These are phyloP conservation scores for Stegodyphus mimosarum DNA, from an alignment of 1,140 invertebrate genomes.

Conservation along the genomic window DNA sequence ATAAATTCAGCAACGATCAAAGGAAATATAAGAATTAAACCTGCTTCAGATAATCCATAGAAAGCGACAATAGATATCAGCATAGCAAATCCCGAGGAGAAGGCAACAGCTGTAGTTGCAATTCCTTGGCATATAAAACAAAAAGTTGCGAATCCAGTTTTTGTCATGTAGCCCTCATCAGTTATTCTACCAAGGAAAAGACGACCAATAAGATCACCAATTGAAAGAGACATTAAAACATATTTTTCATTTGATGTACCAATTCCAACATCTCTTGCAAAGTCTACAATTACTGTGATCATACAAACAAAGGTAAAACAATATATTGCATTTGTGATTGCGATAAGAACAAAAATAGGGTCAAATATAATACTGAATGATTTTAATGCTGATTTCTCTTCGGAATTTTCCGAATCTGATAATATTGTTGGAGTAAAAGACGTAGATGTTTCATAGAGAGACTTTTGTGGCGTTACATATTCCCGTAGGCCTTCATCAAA, in stretches of 20 bases:
- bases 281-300: conserved; percentile 37
- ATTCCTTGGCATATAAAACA: conserved; percentile 52
- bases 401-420: background rate
- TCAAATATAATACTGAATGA: conserved; percentile 23
- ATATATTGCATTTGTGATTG: conserved; percentile 30
- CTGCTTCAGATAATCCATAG: conserved; percentile 47
- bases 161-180: conserved; percentile 44
- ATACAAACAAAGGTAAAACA: conserved; percentile 24
- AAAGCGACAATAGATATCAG: conserved; percentile 26
- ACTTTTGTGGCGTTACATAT: background rate
- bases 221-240: conserved; percentile 30
- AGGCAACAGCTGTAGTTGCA: conserved; percentile 5
- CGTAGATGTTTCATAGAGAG: background rate
- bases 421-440: background rate
- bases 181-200: conserved; percentile 35
- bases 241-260: conserved; percentile 14
- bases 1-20: conserved; percentile 61
- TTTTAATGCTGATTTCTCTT: background rate
- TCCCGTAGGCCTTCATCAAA: background rate
- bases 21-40: conserved; percentile 56
- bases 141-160: conserved; percentile 27
- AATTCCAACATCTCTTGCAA: conserved; percentile 17
- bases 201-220: conserved; percentile 20
- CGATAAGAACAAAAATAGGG: conserved; percentile 28
- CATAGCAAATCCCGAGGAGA: conserved; percentile 19